These are phyloP conservation scores for Salvator merianae DNA, from an alignment of 2,113 vertebrate genomes.

Conservation along the genomic window DNA sequence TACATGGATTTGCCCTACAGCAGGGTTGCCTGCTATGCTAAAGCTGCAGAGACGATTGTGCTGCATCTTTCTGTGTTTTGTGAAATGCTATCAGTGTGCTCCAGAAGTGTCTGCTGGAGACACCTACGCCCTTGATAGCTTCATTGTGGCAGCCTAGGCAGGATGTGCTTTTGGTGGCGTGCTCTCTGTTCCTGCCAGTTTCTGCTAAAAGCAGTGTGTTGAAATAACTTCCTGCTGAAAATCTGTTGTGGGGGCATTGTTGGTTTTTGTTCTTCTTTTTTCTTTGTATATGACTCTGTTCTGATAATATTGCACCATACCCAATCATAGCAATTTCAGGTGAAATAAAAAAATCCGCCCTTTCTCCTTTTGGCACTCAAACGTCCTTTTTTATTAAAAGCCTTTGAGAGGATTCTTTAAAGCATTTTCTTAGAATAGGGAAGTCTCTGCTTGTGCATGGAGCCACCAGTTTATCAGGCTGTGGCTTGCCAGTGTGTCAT, in stretches of 20 bases:
- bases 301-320: not conserved
- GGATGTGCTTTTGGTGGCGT: not conserved
- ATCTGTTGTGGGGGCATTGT: not conserved
- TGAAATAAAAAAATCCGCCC: not conserved
- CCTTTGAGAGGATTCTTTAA: not conserved
- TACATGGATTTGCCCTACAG: not conserved
- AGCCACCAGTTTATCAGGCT: too few species aligned
- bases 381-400: not conserved
- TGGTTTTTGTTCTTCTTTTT: not conserved
- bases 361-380: not conserved
- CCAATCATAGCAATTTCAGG: not conserved
- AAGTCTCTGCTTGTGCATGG: not conserved
- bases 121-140: constrained; percentile 69
- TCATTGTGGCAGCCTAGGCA: constrained; percentile 60
- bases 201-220: not conserved
- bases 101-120: constrained; percentile 56
- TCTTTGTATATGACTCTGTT: not conserved
- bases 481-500: too few species aligned
- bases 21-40: not conserved
- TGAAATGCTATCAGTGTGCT: constrained; percentile 61
- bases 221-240: not conserved
- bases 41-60: not conserved
- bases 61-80: not conserved
- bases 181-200: not conserved
- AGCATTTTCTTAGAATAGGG: not conserved